Percentiles rank a stretch among this genome's conserved stretches.
Conservation (phyloP, 2,113 vertebrate genomes). For the Numida meleagris region DNA sequence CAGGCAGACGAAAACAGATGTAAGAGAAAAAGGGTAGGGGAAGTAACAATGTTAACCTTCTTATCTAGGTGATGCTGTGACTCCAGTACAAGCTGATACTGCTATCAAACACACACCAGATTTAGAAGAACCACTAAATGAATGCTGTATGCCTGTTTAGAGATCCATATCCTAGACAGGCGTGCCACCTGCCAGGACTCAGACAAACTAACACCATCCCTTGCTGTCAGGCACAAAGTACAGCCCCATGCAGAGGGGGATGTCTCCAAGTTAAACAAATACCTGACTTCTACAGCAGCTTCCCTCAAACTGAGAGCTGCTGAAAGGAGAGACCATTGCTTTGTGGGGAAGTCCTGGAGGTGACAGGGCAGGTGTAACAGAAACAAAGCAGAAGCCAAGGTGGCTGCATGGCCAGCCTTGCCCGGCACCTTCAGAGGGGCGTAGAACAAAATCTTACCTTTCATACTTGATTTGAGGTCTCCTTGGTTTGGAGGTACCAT, state of each 20-base stretch:
- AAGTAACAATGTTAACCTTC: neutral
- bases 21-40: neutral
- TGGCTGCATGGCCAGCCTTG: neutral
- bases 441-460: slow-evolving; percentile 76
- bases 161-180: neutral
- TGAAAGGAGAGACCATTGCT: neutral
- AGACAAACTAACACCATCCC: neutral
- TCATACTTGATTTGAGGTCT: slow-evolving; percentile 80
- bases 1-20: neutral
- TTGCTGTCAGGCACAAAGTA: neutral
- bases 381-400: neutral
- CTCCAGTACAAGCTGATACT: neutral
- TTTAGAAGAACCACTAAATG: neutral
- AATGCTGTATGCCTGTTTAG: neutral
- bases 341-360: neutral
- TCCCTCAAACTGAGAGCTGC: neutral
- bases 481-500: slow-evolving; percentile 72
- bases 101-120: neutral
- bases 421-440: neutral
- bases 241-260: neutral
- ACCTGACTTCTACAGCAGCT: neutral
- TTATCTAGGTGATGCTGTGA: neutral
- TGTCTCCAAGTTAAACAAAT: neutral
- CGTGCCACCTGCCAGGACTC: neutral
- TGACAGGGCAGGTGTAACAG: neutral